Evolutionary conservation across 1,140 invertebrate species (phyloP).

Genomic region (Panulirus ornatus): DNA sequence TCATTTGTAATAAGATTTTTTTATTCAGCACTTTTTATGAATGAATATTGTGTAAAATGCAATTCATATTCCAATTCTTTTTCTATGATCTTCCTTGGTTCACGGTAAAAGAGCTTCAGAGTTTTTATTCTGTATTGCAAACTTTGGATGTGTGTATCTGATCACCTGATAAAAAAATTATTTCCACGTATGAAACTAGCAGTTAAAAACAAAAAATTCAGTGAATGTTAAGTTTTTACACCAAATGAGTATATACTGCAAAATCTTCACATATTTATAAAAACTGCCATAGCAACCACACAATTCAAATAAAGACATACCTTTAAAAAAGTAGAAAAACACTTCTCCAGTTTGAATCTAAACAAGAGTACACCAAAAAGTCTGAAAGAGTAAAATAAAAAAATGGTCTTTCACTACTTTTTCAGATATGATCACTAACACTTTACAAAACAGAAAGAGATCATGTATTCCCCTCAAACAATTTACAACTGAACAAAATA

Average conservation of each 20-base stretch:
- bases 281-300: neutral
- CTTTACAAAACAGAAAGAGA: constrained; percentile 6
- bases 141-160: neutral
- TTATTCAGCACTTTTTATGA: neutral
- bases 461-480: neutral
- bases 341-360: neutral
- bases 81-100: no score
- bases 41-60: no score
- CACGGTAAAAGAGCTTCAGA: neutral
- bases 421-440: neutral
- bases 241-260: neutral
- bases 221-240: neutral
- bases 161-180: neutral
- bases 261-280: neutral
- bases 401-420: neutral
- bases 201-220: neutral
- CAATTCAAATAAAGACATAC: no score
- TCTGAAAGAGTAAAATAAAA: neutral
- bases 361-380: neutral
- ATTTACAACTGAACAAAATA: neutral
- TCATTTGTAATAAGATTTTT: neutral
- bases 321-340: neutral
- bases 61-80: no score
- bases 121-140: neutral
- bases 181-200: neutral